Conservation (phyloP, 2,113 vertebrate genomes). For the Percopsis transmontana region DNA sequence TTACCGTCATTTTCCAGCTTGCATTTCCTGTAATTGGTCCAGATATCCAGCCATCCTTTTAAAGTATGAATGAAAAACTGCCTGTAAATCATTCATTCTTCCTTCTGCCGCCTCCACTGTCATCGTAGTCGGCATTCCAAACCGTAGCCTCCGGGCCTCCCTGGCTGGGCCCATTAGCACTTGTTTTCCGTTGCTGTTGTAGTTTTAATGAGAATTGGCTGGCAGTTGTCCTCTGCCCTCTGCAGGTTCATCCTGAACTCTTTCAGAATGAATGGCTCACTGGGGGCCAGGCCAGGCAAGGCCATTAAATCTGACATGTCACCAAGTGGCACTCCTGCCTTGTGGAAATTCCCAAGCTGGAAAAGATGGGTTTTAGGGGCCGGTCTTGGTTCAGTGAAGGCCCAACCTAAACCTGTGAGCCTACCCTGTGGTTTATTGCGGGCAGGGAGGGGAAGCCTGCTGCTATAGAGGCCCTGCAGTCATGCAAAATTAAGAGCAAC, state of each 20-base stretch:
- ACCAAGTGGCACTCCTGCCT: constrained; percentile 9
- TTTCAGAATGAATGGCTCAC: constrained; percentile 45
- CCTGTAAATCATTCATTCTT: constrained; percentile 55
- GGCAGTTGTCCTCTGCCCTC: constrained; percentile 46
- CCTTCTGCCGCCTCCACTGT: constrained; percentile 40
- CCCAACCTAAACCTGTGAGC: constrained; percentile 26
- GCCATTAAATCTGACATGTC: constrained; percentile 33
- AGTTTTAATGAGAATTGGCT: constrained; percentile 51
- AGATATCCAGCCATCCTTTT: not conserved
- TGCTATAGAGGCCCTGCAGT: constrained; percentile 35
- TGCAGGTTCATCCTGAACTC: constrained; percentile 33
- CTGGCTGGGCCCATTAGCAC: constrained; percentile 54
- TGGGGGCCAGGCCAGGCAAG: constrained; percentile 8
- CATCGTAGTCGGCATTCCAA: constrained; percentile 33
- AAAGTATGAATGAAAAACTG: constrained; percentile 11
- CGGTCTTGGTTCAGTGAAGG: constrained; percentile 13
- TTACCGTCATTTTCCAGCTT: not conserved
- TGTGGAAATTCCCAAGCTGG: constrained; percentile 5
- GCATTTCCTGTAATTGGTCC: no score
- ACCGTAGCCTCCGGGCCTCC: constrained; percentile 27
- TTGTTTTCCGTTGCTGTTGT: constrained; percentile 29
- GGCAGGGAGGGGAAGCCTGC: constrained; percentile 37
- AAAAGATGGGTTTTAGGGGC: constrained; percentile 15
- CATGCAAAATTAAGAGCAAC: constrained; percentile 26
- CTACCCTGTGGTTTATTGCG: constrained; percentile 36